These are phyloP conservation scores for Cataglyphis livida DNA, from an alignment of 2,888 invertebrate species.

Conservation along the genomic window DNA sequence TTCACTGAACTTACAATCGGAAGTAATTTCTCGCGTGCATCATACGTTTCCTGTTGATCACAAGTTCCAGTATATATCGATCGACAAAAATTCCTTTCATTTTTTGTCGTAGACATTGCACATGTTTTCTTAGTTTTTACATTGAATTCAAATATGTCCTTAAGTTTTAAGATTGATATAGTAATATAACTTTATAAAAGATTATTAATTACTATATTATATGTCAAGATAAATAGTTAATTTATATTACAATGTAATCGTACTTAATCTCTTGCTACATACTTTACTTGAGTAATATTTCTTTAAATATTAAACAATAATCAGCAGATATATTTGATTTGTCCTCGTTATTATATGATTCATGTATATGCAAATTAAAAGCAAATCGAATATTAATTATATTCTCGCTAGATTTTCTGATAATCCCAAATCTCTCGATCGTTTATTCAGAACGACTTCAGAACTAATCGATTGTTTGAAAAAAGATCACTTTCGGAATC, in stretches of 20 bases:
- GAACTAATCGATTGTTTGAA: neutral
- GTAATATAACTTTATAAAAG: neutral
- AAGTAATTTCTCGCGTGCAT: constrained; percentile 60
- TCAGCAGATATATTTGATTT: neutral
- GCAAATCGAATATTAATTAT: constrained; percentile 17
- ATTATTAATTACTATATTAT: neutral
- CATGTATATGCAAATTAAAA: neutral
- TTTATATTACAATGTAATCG: neutral
- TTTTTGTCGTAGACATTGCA: neutral
- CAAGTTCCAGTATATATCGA: constrained; percentile 1
- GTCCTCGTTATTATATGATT: neutral
- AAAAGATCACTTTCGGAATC: constrained; percentile 39
- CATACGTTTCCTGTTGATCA: constrained; percentile 60
- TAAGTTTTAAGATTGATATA: neutral
- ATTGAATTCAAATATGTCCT: neutral
- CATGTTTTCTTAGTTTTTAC: neutral
- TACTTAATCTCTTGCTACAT: neutral
- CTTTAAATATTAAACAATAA: neutral
- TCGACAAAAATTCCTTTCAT: neutral
- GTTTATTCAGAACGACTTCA: neutral
- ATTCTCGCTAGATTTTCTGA: neutral
- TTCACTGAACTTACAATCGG: constrained; percentile 52
- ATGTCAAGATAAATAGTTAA: neutral
- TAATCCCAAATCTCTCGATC: neutral
- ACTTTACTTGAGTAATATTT: neutral